Conservation (phyloP, 1,140 invertebrate species). For the Oryctes rhinoceros region DNA sequence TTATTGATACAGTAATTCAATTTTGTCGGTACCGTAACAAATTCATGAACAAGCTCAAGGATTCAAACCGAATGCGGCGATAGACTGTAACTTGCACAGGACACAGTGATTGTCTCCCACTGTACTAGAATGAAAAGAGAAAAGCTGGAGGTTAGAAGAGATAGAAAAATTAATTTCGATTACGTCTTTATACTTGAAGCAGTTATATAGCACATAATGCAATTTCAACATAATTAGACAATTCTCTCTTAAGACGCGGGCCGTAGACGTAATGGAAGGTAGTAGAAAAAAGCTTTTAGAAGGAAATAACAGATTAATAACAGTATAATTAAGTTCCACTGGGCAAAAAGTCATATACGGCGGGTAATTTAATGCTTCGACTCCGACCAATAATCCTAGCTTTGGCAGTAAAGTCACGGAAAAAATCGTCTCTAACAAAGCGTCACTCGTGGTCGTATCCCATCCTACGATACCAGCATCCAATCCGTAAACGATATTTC, state of each 20-base stretch:
- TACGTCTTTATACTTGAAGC: conserved; percentile 34
- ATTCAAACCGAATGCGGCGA: no score
- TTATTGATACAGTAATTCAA: no score
- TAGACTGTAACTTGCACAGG: no score
- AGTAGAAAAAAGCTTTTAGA: not conserved
- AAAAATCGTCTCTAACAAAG: not conserved
- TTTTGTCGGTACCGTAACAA: no score
- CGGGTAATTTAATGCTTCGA: not conserved
- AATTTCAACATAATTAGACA: conserved; percentile 17
- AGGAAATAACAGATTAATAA: not conserved
- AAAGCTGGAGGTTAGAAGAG: no score
- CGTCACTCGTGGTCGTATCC: no score
- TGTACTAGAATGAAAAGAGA: no score
- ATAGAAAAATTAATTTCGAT: not conserved
- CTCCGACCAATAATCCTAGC: not conserved
- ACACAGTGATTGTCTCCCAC: no score
- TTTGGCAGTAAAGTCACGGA: conserved; percentile 4
- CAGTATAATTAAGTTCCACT: not conserved
- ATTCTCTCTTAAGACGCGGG: not conserved
- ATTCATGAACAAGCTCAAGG: no score
- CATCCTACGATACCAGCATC: no score
- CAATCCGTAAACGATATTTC: not conserved
- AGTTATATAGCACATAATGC: not conserved
- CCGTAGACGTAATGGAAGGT: not conserved
- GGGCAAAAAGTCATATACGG: not conserved